phyloP scores from a whole-genome alignment of 2,888 invertebrate genomes.

The Brachypalpus laphriformis region DNA sequence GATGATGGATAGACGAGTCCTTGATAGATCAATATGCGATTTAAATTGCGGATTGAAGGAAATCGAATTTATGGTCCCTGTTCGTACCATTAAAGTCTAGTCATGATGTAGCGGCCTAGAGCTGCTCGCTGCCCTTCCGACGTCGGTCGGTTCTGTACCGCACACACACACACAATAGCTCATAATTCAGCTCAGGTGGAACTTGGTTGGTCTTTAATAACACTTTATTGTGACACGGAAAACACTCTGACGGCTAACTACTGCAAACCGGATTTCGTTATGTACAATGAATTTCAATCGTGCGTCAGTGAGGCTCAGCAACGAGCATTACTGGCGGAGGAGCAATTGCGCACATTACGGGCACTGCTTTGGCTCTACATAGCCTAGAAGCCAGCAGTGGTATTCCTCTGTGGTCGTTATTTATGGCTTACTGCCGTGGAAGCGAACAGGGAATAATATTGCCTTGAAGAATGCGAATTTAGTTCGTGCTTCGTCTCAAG shows the following conservation, averaged over 20 bases:
- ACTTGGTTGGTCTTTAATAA: slow-evolving; percentile 61
- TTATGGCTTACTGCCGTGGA: slow-evolving; percentile 59
- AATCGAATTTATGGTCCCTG: slow-evolving; percentile 55
- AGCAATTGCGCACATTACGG: slow-evolving; percentile 29
- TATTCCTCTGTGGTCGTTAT: slow-evolving; percentile 55
- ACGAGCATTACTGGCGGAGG: slow-evolving; percentile 46
- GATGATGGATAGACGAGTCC: slow-evolving; percentile 65
- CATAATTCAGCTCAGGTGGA: slow-evolving; percentile 69
- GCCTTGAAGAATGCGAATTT: slow-evolving; percentile 69
- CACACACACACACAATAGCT: slow-evolving; percentile 49
- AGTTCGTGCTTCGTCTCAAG: slow-evolving; percentile 71
- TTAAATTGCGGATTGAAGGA: slow-evolving; percentile 54
- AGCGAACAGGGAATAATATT: slow-evolving; percentile 46
- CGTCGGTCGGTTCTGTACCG: neutral
- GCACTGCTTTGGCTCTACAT: neutral
- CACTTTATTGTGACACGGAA: slow-evolving; percentile 67
- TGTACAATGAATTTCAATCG: slow-evolving; percentile 69
- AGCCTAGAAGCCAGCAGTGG: no score
- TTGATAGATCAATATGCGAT: slow-evolving; percentile 69
- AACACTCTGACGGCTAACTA: slow-evolving; percentile 61
- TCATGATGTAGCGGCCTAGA: slow-evolving; percentile 20
- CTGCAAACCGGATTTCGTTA: slow-evolving; percentile 62
- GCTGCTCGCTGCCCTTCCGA: neutral
- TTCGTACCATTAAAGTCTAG: slow-evolving; percentile 38
- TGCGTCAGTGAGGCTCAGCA: slow-evolving; percentile 40